Evolutionary conservation across 2,113 vertebrate species (phyloP), one percentile per base, ranked within the genome.

Genomic region (Bucco capensis): DNA sequence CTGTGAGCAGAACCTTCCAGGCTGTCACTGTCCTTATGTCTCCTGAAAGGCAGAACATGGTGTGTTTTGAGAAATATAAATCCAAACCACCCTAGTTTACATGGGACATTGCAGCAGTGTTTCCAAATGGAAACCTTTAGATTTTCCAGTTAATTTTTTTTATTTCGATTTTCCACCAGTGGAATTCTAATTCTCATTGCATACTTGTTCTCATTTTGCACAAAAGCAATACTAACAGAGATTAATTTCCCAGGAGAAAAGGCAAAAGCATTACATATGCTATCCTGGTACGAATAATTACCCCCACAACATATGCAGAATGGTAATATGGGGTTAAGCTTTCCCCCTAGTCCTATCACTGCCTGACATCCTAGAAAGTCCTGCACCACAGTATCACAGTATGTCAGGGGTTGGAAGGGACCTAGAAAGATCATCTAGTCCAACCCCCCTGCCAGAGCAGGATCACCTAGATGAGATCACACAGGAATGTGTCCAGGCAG

Each of bases 71-170:
- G 76, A 81, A 67, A 46, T 30, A 11, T 28, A 35, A 14, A 83
- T 74, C 16, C 33, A 25, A 47, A 79, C 64, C 15, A n/a, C 8
- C 3, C 2, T 49, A 28, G 10, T 86, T 86, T 79, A 31, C 3
- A 1, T 44, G 23, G 50, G 67, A 47, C 18, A 31, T 19, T 54
- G 42, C 0, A 0, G 23, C 40, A 62, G 31, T 1, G 0, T 77
- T 92, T 94, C 35, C 72, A 67, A 58, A 64, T 77, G 54, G 44
- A 67, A 83, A 33, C 33, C n/a, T 25, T 70, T 2, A 21, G 3
- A 1, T 44, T 86, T 93, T 92, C 82, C 12, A 10, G 8, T 67
- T 67, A 5, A 85, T 67, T 5, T 56, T 23, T 25, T n/a, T 2
- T 57, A 3, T 53, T 91, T 78, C 6, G 8, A 12, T 88, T 93